These are phyloP conservation scores for Aptenodytes patagonicus DNA, from an alignment of 2,113 vertebrate species.

Conservation along the genomic window DNA sequence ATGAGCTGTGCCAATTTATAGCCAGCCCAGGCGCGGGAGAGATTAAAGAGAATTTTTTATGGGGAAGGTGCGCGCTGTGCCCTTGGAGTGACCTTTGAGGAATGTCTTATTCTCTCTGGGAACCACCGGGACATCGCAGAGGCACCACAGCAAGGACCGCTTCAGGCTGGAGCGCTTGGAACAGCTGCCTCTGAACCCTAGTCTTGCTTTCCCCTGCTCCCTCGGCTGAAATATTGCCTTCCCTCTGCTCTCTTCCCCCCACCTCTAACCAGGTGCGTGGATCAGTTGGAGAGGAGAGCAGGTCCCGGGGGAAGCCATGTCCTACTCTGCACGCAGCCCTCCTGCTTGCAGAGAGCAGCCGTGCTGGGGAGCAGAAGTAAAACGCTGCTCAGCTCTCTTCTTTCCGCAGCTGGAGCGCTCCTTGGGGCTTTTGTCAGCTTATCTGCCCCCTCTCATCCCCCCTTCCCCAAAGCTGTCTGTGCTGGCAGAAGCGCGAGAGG, in stretches of 20 bases:
- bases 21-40: conserved; percentile 53
- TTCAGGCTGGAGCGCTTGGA: not conserved
- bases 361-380: not conserved
- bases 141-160: not conserved
- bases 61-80: conserved; percentile 25
- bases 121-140: not conserved
- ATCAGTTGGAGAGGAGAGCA: conserved; percentile 8
- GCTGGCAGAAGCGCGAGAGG: accelerated
- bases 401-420: not conserved
- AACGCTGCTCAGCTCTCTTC: accelerated
- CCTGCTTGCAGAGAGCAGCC: not conserved
- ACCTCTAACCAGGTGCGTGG: not conserved
- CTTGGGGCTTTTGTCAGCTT: not conserved
- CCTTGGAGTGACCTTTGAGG: conserved; percentile 68
- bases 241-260: not conserved
- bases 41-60: conserved; percentile 66
- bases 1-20: conserved; percentile 60
- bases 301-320: not conserved
- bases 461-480: not conserved
- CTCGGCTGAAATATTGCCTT: not conserved
- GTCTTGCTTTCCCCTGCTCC: not conserved
- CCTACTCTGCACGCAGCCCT: not conserved
- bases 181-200: not conserved
- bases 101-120: conserved; percentile 35
- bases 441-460: not conserved